Evolutionary conservation across 2,888 invertebrate species (phyloP).

Genomic region (Xestia xanthographa): DNA sequence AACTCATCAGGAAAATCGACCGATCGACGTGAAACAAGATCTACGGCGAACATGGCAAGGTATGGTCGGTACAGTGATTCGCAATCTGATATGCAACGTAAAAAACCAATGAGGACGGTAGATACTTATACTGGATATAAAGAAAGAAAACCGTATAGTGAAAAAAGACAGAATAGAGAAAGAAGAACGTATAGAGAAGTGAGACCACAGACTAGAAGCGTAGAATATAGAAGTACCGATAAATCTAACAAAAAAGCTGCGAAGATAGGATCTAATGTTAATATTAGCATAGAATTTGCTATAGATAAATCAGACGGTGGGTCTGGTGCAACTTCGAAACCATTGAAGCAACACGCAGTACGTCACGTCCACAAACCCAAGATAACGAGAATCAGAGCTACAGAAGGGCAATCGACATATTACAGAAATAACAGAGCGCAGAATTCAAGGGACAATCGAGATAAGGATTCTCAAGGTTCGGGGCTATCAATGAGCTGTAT

Average conservation of each 20-base stretch:
- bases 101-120: conserved; percentile 20
- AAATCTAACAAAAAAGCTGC: conserved; percentile 64
- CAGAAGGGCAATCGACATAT: conserved; percentile 19
- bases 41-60: conserved; percentile 30
- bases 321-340: conserved; percentile 14
- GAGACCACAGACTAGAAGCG: conserved; percentile 11
- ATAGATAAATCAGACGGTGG: conserved; percentile 60
- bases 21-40: conserved; percentile 31
- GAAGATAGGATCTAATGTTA: conserved; percentile 71
- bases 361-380: conserved; percentile 26
- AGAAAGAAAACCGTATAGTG: conserved; percentile 23
- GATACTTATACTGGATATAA: conserved; percentile 10
- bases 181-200: conserved; percentile 18
- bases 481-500: conserved; percentile 55
- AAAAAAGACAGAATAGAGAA: conserved; percentile 13
- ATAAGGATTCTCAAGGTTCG: conserved; percentile 63
- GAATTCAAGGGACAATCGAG: conserved; percentile 32
- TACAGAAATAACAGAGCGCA: conserved; percentile 52
- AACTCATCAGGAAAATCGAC: conserved; percentile 49
- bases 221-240: conserved; percentile 20
- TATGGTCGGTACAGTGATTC: conserved; percentile 38
- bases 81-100: conserved; percentile 41
- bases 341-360: conserved; percentile 17
- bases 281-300: conserved; percentile 72
- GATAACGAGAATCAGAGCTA: conserved; percentile 36